A percentile compares a stretch with the other conserved stretches of the same genome.
phyloP scores from a whole-genome alignment of 2,888 invertebrate genomes.

The Diachrysia chrysitis region DNA sequence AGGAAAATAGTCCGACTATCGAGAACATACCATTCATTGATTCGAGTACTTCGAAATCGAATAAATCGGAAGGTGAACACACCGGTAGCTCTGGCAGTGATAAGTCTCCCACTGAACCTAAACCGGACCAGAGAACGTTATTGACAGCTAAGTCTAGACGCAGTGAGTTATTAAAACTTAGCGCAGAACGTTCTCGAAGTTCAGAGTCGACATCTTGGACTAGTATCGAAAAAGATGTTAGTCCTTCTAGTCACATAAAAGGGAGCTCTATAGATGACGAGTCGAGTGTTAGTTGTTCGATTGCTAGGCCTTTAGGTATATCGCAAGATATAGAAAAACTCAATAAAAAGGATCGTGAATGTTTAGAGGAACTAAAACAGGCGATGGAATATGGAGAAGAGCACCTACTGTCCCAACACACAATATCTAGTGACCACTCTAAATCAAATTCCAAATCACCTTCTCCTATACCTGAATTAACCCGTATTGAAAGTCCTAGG shows the following conservation, averaged over 20 bases:
- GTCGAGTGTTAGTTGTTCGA: conserved; percentile 94
- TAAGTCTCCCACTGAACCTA: conserved; percentile 82
- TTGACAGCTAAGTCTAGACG: conserved; percentile 86
- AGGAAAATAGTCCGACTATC: conserved; percentile 89
- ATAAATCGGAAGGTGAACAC: conserved; percentile 84
- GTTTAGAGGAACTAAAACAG: conserved; percentile 90
- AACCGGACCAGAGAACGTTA: conserved; percentile 76
- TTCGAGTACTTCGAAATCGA: conserved; percentile 79
- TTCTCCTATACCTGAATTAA: conserved; percentile 79
- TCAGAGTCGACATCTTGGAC: conserved; percentile 95
- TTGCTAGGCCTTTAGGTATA: conserved; percentile 93
- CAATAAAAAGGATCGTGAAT: conserved; percentile 90
- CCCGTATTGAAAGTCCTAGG: conserved; percentile 83
- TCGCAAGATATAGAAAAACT: conserved; percentile 92
- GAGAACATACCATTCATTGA: conserved; percentile 88
- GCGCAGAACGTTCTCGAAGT: conserved; percentile 93
- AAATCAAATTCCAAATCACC: conserved; percentile 85
- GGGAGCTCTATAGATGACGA: conserved; percentile 92
- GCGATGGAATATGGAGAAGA: conserved; percentile 89
- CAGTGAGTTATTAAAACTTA: conserved; percentile 90
- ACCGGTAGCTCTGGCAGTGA: conserved; percentile 84
- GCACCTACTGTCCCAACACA: conserved; percentile 81
- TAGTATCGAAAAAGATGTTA: conserved; percentile 92
- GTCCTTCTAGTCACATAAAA: conserved; percentile 90
- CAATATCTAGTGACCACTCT: conserved; percentile 84